Percentiles rank a stretch among this genome's conserved stretches.
These are phyloP conservation scores for Rotaria socialis DNA, from an alignment of 2,888 invertebrate genomes.

Conservation along the genomic window DNA sequence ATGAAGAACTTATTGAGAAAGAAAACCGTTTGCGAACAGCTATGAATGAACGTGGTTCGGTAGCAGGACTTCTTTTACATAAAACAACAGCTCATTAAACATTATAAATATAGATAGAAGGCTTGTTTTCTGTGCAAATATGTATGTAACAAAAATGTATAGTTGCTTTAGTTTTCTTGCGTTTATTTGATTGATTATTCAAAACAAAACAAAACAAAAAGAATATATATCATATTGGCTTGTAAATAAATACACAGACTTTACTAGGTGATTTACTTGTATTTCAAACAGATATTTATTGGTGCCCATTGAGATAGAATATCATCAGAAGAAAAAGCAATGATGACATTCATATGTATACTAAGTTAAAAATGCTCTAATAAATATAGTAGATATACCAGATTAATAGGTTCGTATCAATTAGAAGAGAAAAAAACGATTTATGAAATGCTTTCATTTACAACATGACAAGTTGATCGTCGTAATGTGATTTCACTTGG, in stretches of 20 bases:
- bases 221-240: not conserved
- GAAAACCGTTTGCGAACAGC: slow-evolving; percentile 75
- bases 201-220: not conserved
- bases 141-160: not conserved
- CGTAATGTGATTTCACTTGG: not conserved
- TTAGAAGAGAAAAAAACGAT: not conserved
- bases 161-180: not conserved
- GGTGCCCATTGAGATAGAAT: slow-evolving; percentile 3
- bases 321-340: slow-evolving; percentile 13
- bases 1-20: slow-evolving; percentile 88
- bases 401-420: not conserved
- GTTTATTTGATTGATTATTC: not conserved
- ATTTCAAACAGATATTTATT: not conserved
- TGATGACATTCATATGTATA: slow-evolving; percentile 2
- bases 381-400: not conserved
- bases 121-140: not conserved
- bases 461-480: slow-evolving; percentile 15
- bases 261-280: not conserved
- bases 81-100: slow-evolving; percentile 66
- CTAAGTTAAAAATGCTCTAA: not conserved
- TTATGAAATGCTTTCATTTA: not conserved
- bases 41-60: slow-evolving; percentile 77
- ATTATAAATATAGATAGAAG: not conserved
- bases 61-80: slow-evolving; percentile 87
- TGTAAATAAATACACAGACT: not conserved